A percentile compares a stretch with the other conserved stretches of the same genome.
These are phyloP conservation scores for Rhodophaea formosa DNA, from an alignment of 2,888 invertebrate genomes.

Conservation along the genomic window DNA sequence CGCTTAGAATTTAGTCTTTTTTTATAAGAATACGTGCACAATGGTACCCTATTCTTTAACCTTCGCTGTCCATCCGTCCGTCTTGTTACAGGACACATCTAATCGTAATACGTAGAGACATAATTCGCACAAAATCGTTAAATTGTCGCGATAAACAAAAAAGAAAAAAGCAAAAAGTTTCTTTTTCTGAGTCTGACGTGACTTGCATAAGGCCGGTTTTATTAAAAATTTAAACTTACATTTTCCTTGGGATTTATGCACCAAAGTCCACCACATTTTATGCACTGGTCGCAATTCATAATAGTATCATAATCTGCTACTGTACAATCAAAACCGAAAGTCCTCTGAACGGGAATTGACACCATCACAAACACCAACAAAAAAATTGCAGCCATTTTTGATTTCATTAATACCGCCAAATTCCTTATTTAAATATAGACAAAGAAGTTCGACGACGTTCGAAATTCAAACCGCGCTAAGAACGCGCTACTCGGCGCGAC, in stretches of 20 bases:
- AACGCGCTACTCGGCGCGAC: not conserved
- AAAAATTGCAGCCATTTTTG: constrained; percentile 47
- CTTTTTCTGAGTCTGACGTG: too few species aligned
- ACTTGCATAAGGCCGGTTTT: too few species aligned
- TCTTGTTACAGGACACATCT: too few species aligned
- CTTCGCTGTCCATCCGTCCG: too few species aligned
- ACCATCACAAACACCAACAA: constrained; percentile 56
- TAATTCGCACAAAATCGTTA: too few species aligned
- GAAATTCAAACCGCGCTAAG: not conserved
- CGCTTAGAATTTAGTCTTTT: too few species aligned
- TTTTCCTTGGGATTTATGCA: constrained; percentile 37
- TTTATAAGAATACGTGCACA: too few species aligned
- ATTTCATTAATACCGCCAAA: constrained; percentile 11
- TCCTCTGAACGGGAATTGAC: constrained; percentile 48
- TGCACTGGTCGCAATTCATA: constrained; percentile 60
- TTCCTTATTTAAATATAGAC: not conserved
- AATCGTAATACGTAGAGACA: too few species aligned
- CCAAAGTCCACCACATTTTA: constrained; percentile 60
- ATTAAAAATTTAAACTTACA: not conserved
- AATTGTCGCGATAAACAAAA: too few species aligned
- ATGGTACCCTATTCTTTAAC: too few species aligned
- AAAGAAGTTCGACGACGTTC: not conserved
- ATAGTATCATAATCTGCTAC: constrained; percentile 34
- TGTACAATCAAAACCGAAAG: constrained; percentile 46
- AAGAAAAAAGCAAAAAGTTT: too few species aligned